phyloP scores from a whole-genome alignment of 2,113 vertebrate genomes.

The Siphamia tubifer region DNA sequence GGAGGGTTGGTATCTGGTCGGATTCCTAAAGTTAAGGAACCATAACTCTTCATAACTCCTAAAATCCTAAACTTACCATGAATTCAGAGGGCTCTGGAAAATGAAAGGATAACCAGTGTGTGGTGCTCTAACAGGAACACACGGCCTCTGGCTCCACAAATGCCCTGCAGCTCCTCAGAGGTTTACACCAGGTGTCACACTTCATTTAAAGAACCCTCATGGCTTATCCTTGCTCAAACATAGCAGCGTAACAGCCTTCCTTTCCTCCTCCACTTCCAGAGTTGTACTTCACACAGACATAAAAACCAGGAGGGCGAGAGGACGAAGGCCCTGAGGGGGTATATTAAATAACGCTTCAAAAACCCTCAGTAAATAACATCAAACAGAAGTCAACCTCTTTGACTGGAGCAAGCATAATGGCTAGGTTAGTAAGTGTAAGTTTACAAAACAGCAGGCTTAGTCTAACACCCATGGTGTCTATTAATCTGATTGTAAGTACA shows the following conservation, averaged over 20 bases:
- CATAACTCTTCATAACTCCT: slow-evolving; percentile 40
- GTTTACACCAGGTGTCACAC: slow-evolving; percentile 77
- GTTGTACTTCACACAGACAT: slow-evolving; percentile 36
- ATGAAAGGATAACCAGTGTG: slow-evolving; percentile 18
- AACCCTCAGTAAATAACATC: slow-evolving; percentile 68
- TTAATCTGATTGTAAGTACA: slow-evolving; percentile 42
- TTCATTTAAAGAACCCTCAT: slow-evolving; percentile 66
- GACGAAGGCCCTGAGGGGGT: slow-evolving; percentile 46
- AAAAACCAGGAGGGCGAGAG: slow-evolving; percentile 46
- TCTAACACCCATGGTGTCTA: slow-evolving; percentile 55
- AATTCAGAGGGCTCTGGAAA: slow-evolving; percentile 35
- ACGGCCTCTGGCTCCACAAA: not conserved
- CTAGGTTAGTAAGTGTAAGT: slow-evolving; percentile 55
- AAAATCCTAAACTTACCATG: slow-evolving; percentile 30
- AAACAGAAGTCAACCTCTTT: slow-evolving; percentile 60
- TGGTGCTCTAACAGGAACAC: slow-evolving; percentile 13
- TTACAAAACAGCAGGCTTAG: slow-evolving; percentile 64
- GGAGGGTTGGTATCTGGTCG: slow-evolving; percentile 1
- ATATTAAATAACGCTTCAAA: slow-evolving; percentile 63
- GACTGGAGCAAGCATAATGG: slow-evolving; percentile 53
- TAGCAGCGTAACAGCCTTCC: slow-evolving; percentile 35
- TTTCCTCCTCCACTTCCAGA: slow-evolving; percentile 45
- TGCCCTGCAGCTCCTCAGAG: slow-evolving; percentile 39
- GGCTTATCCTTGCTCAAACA: slow-evolving; percentile 50
- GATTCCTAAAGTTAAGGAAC: slow-evolving; percentile 52